A percentile compares a stretch with the other conserved stretches of the same genome.
These are phyloP conservation scores for Tauraco erythrolophus DNA, from an alignment of 2,113 vertebrate species.

Conservation along the genomic window DNA sequence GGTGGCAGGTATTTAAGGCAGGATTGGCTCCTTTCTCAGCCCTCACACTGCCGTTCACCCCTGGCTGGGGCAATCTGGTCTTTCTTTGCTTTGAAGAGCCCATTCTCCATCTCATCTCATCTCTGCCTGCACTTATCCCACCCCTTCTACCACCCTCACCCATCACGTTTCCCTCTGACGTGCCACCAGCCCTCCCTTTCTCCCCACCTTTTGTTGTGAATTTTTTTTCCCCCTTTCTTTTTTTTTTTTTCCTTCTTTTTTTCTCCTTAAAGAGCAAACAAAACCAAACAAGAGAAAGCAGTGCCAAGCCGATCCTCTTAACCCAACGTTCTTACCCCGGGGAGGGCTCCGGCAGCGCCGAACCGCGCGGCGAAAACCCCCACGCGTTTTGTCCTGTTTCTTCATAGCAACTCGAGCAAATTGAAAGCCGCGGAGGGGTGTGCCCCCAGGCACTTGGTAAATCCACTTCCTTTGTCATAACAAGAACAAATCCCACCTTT, in stretches of 20 bases:
- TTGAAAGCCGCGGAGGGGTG: conserved; percentile 79
- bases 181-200: background rate
- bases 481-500: conserved; percentile 85
- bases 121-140: background rate
- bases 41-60: accelerated
- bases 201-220: background rate
- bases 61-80: background rate
- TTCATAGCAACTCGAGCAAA: conserved; percentile 65
- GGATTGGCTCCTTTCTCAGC: background rate
- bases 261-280: background rate
- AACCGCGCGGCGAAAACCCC: background rate
- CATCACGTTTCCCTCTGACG: background rate
- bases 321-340: conserved; percentile 40
- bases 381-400: conserved; percentile 34
- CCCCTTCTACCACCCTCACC: background rate
- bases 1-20: background rate
- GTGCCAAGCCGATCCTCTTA: conserved; percentile 67
- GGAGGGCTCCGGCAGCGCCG: conserved; percentile 41
- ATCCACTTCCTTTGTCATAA: conserved; percentile 82
- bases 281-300: conserved; percentile 55
- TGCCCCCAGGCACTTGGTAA: conserved; percentile 77
- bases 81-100: background rate
- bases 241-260: background rate
- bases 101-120: background rate
- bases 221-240: accelerated